Conservation (phyloP, 2,888 invertebrate genomes). For the Meta bourneti region DNA sequence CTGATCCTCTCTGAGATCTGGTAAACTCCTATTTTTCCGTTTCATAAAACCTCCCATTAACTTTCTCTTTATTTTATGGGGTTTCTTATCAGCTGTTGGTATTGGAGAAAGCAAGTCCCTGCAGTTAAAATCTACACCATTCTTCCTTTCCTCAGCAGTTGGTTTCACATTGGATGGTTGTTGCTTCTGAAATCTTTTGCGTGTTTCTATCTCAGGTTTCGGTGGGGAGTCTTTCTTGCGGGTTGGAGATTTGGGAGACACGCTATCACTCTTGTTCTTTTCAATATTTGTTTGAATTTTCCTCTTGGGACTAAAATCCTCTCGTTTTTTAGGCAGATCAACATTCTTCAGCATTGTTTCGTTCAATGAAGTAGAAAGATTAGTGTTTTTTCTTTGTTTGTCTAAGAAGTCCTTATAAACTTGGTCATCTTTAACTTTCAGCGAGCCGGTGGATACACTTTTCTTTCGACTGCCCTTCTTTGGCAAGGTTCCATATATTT, state of each 20-base stretch:
- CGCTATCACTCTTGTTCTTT: constrained; percentile 56
- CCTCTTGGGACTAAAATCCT: constrained; percentile 41
- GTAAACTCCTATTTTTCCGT: constrained; percentile 94
- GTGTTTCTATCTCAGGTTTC: constrained; percentile 40
- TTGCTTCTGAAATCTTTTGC: constrained; percentile 23
- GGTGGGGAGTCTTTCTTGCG: constrained; percentile 59
- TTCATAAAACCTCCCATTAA: constrained; percentile 94
- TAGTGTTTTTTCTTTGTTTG: constrained; percentile 71
- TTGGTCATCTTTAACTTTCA: constrained; percentile 77
- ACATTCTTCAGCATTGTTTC: constrained; percentile 70
- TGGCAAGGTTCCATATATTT: constrained; percentile 94
- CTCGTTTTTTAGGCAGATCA: constrained; percentile 3
- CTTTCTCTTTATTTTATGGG: constrained; percentile 93
- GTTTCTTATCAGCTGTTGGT: constrained; percentile 85
- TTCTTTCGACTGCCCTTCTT: constrained; percentile 87
- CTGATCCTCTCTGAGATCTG: constrained; percentile 90
- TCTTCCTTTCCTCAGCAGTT: constrained; percentile 4
- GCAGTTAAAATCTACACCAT: constrained; percentile 28
- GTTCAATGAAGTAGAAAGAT: constrained; percentile 51
- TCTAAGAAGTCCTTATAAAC: constrained; percentile 75
- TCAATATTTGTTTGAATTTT: constrained; percentile 29
- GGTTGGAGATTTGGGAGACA: constrained; percentile 53
- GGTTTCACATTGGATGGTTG: constrained; percentile 19
- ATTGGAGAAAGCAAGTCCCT: constrained; percentile 68
- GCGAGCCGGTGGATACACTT: constrained; percentile 69